Base-by-base conservation (phyloP, 1,140 invertebrate genomes). In the Acromyrmex charruanus region DNA sequence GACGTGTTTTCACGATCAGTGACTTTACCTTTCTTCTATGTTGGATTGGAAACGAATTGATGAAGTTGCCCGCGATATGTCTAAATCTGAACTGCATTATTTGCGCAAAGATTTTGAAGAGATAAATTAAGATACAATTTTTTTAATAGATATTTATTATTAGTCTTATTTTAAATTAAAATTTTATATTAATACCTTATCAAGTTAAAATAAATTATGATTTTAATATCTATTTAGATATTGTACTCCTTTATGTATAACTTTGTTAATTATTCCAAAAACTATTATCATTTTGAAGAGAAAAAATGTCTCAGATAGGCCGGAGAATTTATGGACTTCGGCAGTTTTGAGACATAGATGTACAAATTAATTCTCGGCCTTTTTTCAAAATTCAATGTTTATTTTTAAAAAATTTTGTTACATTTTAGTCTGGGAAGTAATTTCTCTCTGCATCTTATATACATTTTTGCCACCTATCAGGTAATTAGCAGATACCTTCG, bases 1-100 rank as follows among this genome's bases (percentile, higher is more conserved):
- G 79, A 82, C 31, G 58, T 84, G 65, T 63, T 72, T 72, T 51
- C 55, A 71, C 21, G 72, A 88, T 72, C 87, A 51, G 18, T 39
- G 25, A 39, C 61, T 74, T 74, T 31, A 58, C 66, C 68, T 77
- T 71, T 55, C 55, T 63, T 88, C 82, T n/a, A 87, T 87, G 77
- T 86, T 53, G 66, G 79, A 81, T 86, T 21, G 55, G 39, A 80
- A 74, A 86, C 66, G 66, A 89, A 86, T 68, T 63, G 77, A 88
- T 72, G 65, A 77, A 66, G 58, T 72, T 71, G 12, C 39, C 16
- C 5, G 31, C n/a, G 10, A 81, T n/a, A 21, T 25, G 6, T 68
- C 9, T 49, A 25, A 39, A 55, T 55, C 7, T 69, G 18, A 69
- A 71, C 35, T 39, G n/a, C 3, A 25, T 81, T 53, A 18, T 25